phyloP scores from a whole-genome alignment of 2,113 vertebrate genomes.

The Pardalotus punctatus region DNA sequence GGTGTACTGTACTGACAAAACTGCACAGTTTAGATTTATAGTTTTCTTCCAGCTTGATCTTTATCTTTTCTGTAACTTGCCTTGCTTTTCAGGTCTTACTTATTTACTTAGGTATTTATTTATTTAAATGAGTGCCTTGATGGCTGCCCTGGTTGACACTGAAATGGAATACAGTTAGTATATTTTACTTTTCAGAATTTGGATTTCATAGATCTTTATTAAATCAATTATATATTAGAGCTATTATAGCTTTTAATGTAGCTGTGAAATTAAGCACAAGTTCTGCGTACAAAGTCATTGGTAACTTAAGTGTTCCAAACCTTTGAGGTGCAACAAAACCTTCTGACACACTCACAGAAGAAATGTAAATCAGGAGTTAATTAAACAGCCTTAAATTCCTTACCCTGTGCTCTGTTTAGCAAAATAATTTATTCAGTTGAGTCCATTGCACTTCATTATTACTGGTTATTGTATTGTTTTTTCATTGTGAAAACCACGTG shows the following conservation, averaged over 20 bases:
- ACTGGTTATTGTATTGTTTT: background rate
- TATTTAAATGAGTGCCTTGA: background rate
- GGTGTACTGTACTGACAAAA: background rate
- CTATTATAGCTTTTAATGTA: background rate
- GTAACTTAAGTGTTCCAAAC: background rate
- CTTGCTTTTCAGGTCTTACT: background rate
- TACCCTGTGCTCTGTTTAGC: background rate
- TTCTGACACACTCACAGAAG: background rate
- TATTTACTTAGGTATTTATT: background rate
- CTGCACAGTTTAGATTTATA: background rate
- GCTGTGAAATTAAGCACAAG: background rate
- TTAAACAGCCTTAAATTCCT: background rate
- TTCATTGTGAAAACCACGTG: background rate
- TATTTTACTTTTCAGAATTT: background rate
- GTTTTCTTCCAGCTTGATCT: background rate
- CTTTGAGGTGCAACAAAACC: background rate
- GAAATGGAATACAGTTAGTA: background rate
- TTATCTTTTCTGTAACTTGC: background rate
- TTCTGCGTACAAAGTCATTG: background rate
- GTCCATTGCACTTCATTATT: background rate
- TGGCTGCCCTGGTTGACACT: background rate
- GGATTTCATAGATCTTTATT: background rate
- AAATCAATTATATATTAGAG: background rate
- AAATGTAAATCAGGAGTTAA: background rate
- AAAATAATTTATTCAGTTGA: background rate